A percentile compares a stretch with the other conserved stretches of the same genome.
Conservation (phyloP, 2,113 vertebrate genomes). For the Aramus guarauna region DNA sequence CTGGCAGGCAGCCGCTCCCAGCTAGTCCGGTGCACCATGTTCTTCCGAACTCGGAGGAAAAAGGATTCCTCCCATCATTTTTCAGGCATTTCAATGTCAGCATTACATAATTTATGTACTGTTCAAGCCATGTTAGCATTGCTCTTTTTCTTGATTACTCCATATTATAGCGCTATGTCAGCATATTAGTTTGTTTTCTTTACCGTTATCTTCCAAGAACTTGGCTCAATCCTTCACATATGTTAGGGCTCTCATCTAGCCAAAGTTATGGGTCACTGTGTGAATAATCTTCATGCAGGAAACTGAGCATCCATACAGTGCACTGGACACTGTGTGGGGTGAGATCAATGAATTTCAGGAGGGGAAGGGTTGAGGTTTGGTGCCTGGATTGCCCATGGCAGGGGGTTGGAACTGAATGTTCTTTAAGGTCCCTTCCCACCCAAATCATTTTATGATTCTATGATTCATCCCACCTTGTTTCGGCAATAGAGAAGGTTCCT, state of each 20-base stretch:
- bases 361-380: background rate
- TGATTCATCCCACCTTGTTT: background rate
- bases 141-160: background rate
- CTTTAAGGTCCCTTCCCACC: background rate
- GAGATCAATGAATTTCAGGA: background rate
- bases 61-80: background rate
- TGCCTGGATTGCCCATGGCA: background rate
- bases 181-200: slow-evolving; percentile 26
- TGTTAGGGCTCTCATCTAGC: background rate
- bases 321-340: fast-evolving
- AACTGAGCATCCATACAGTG: background rate
- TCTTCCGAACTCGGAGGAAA: background rate
- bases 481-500: background rate
- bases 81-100: background rate
- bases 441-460: background rate
- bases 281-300: background rate
- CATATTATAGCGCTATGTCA: background rate
- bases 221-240: background rate
- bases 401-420: background rate
- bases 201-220: background rate
- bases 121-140: background rate
- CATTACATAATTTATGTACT: background rate
- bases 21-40: background rate
- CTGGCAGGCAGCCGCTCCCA: background rate
- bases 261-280: background rate